These are phyloP conservation scores for Salticus scenicus DNA, from an alignment of 2,888 invertebrate genomes.

Conservation along the genomic window DNA sequence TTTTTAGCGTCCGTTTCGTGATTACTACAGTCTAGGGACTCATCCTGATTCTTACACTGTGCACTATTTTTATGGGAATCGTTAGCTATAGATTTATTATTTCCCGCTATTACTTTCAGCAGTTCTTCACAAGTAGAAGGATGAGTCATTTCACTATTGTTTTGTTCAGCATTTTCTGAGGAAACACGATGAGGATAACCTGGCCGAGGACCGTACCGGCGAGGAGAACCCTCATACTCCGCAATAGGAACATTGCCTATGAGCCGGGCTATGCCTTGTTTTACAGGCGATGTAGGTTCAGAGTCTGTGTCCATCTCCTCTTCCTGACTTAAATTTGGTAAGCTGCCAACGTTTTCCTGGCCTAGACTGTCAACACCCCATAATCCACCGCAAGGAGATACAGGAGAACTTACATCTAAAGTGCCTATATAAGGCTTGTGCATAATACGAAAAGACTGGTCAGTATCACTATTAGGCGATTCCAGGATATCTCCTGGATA, in stretches of 20 bases:
- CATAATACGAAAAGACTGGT: constrained; percentile 51
- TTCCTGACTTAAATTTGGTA: constrained; percentile 73
- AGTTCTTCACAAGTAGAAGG: constrained; percentile 66
- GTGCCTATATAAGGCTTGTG: constrained; percentile 59
- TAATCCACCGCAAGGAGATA: constrained; percentile 52
- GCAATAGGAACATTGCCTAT: constrained; percentile 92
- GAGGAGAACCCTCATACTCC: constrained; percentile 92
- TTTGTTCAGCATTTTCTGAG: constrained; percentile 39
- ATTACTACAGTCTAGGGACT: constrained; percentile 34
- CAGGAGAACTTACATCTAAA: constrained; percentile 55
- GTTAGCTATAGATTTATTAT: constrained; percentile 25
- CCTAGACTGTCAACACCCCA: constrained; percentile 48
- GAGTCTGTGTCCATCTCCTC: constrained; percentile 72
- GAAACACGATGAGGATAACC: constrained; percentile 85
- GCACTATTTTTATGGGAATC: constrained; percentile 21
- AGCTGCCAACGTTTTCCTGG: constrained; percentile 31
- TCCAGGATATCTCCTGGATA: constrained; percentile 58
- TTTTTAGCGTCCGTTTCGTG: constrained; percentile 43
- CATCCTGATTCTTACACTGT: constrained; percentile 41
- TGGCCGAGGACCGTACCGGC: constrained; percentile 88
- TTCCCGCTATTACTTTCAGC: constrained; percentile 61
- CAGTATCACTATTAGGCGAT: constrained; percentile 66
- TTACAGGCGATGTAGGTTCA: constrained; percentile 65
- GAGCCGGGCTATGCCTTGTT: constrained; percentile 75
- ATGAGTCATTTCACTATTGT: constrained; percentile 40